Evolutionary conservation across 2,888 invertebrate species (phyloP).

Genomic region (Caenorhabditis doughertyi): DNA sequence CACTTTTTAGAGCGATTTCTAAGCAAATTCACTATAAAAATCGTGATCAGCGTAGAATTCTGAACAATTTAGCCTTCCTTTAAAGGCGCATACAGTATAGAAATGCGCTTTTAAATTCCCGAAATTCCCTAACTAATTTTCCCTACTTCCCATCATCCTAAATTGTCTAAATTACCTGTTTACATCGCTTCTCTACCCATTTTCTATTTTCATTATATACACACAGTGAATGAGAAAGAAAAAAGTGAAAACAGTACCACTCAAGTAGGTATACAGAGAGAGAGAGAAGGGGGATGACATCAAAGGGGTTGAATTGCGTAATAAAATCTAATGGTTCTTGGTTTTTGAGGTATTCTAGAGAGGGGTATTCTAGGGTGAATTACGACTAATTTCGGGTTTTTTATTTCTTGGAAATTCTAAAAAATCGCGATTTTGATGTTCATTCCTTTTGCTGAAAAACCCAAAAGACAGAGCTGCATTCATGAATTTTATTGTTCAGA

Average conservation of each 20-base stretch:
- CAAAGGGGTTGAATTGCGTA: slow-evolving; percentile 1
- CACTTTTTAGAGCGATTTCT: no score
- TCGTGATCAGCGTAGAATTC: no score
- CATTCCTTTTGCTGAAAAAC: no score
- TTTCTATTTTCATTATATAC: no score
- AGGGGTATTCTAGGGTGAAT: not conserved
- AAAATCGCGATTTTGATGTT: not conserved
- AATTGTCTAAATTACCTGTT: slow-evolving; percentile 24
- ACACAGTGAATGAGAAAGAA: no score
- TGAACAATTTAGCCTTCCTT: no score
- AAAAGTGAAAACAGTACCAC: slow-evolving; percentile 36
- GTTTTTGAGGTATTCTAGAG: not conserved
- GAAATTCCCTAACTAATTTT: not conserved
- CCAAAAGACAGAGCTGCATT: no score
- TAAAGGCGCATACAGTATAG: no score
- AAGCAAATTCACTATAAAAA: no score
- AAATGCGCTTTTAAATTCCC: not conserved
- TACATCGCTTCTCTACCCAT: not conserved
- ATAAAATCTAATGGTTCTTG: slow-evolving; percentile 33
- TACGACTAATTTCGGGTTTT: not conserved
- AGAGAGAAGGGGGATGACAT: not conserved
- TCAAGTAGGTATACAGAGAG: slow-evolving; percentile 15
- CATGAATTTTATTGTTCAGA: no score
- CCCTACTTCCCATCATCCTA: not conserved
- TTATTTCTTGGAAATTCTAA: not conserved